Evolutionary conservation across 2,797 vertebrate species (phyloP), one percentile per base, ranked within the genome.

Genomic region (Limosa lapponica): DNA sequence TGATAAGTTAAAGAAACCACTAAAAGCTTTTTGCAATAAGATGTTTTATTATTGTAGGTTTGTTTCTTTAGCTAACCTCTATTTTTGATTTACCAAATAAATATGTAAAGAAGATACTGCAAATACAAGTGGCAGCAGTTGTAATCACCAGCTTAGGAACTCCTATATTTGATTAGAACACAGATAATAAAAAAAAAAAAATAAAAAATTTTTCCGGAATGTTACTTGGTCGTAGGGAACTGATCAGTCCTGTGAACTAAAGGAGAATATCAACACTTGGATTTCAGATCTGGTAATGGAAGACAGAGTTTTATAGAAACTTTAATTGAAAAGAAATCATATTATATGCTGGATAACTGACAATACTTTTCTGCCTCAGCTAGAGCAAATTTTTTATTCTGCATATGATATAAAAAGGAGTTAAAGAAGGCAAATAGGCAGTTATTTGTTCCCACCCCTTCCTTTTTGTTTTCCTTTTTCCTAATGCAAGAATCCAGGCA

Each of bases 31-130:
- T 91, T 78, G 41, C n/a, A 51, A 61, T 46, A 44, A 58, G 85
- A 62, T 55, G 20, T 48, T 93, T 81, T 80, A n/a, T 82, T 82
- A 57, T 43, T 43, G 28, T 61, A 87, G 89, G 48, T 59, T 83
- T 92, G 44, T 70, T 96, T 90, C 80, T 94, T 93, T 79, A 62
- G 74, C 89, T 95, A 59, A 81, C 89, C 83, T 75, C 73, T 86
- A 25, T 34, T 86, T 92, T 78, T 81, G 82, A 91, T 81, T 88
- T 86, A 64, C 52, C 87, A 90, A 89, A 84, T 89, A 87, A 90
- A 92, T 87, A 59, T 54, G 19, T 55, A 79, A 86, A 67, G 59
- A 93, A 77, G 70, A 83, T 48, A 73, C 30, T 89, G 59, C 80
- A 92, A 94, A 69, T 67, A 34, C 77, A 82, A 94, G 83, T 89